phyloP scores from a whole-genome alignment of 2,888 invertebrate genomes.

The Nebria salina region DNA sequence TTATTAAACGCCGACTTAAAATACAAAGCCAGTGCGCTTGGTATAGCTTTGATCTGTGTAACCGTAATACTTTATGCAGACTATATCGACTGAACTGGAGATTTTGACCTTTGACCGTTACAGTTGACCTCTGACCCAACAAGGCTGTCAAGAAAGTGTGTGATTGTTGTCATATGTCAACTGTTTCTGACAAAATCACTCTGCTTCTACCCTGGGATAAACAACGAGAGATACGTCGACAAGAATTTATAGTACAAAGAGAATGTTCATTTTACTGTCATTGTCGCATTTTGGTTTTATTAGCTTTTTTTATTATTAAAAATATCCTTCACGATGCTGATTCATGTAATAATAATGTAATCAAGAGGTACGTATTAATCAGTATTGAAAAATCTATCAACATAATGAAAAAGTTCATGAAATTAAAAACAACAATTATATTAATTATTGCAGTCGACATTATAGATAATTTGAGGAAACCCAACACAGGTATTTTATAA shows the following conservation, averaged over 20 bases:
- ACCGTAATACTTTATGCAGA: neutral
- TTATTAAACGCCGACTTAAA: neutral
- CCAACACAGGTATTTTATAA: too few species aligned
- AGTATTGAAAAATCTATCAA: too few species aligned
- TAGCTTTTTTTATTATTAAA: too few species aligned
- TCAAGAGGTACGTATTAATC: too few species aligned
- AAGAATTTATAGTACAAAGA: neutral
- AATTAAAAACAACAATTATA: too few species aligned
- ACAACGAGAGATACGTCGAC: neutral
- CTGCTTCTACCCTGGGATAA: neutral
- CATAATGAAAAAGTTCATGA: too few species aligned
- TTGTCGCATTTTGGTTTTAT: too few species aligned
- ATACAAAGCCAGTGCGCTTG: neutral
- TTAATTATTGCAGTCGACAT: too few species aligned
- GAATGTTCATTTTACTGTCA: neutral
- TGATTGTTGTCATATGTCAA: constrained; percentile 35
- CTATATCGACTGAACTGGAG: neutral
- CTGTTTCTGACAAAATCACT: constrained; percentile 27
- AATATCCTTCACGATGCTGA: too few species aligned
- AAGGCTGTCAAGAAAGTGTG: constrained; percentile 11
- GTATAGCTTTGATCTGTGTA: constrained; percentile 5
- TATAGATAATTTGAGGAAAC: too few species aligned
- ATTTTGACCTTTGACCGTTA: neutral
- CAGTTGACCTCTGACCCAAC: constrained; percentile 7
- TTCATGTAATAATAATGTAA: too few species aligned